phyloP scores from a whole-genome alignment of 1,140 invertebrate species.

The Meloidogyne hapla region DNA sequence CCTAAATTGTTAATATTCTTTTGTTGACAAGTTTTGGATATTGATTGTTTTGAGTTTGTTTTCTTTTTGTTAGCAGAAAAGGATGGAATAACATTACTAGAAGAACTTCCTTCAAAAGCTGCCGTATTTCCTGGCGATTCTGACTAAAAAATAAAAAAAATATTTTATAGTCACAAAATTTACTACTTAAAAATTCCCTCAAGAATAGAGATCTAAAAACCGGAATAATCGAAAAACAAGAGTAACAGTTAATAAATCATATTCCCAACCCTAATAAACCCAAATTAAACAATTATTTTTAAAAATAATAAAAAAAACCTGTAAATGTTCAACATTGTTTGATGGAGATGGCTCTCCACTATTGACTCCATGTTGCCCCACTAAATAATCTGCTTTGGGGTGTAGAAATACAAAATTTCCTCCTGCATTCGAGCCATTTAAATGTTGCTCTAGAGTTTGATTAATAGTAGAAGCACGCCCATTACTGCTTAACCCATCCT shows the following conservation, averaged over 20 bases:
- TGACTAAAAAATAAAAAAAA: neutral
- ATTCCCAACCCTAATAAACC: too few relatives aligned
- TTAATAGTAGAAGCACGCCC: neutral
- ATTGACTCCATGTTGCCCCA: neutral
- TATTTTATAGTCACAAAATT: neutral
- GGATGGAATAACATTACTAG: neutral
- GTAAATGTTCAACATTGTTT: neutral
- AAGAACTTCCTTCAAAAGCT: neutral
- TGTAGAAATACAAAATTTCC: neutral
- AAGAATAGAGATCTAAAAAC: neutral
- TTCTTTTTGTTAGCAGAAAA: neutral
- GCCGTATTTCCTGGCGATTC: neutral
- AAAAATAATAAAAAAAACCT: neutral
- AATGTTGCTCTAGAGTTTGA: neutral
- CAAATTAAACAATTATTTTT: too few relatives aligned
- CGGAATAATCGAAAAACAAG: neutral
- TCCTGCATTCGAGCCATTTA: neutral
- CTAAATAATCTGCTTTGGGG: neutral
- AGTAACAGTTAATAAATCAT: neutral
- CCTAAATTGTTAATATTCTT: neutral
- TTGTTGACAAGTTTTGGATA: neutral
- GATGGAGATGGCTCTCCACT: neutral
- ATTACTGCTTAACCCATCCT: neutral
- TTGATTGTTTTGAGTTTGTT: neutral
- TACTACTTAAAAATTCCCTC: too few relatives aligned